Percentiles rank a stretch among this genome's conserved stretches.
Conservation (phyloP, 2,797 vertebrate species). For the Centropyge bicolor region DNA sequence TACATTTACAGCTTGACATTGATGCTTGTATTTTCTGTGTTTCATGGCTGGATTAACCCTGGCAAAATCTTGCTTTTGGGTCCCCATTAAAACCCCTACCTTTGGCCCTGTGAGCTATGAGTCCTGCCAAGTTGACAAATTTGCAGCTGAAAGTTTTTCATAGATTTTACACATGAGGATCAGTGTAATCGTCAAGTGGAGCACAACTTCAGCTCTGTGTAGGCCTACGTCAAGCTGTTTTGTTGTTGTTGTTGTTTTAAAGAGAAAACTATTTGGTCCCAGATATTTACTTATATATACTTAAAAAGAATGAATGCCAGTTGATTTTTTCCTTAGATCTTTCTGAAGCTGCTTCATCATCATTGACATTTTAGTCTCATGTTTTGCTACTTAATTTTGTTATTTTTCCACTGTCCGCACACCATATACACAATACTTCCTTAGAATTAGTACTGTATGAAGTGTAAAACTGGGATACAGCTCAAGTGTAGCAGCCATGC, state of each 20-base stretch:
- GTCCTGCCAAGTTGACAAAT: not conserved
- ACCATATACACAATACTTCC: not conserved
- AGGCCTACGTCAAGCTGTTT: too few species aligned
- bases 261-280: not conserved
- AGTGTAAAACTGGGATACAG: not conserved
- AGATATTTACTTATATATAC: too few species aligned
- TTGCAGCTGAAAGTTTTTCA: not conserved
- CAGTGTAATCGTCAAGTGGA: not conserved
- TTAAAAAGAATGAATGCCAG: too few species aligned
- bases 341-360: not conserved
- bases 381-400: not conserved
- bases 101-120: too few species aligned
- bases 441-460: not conserved
- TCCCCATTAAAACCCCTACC: not conserved
- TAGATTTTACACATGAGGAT: not conserved
- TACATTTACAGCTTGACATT: not conserved
- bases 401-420: not conserved
- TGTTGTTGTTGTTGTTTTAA: too few species aligned
- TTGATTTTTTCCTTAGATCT: not conserved
- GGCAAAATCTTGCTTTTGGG: not conserved
- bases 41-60: slow-evolving; percentile 6
- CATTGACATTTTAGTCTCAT: not conserved
- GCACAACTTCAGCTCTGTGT: too few species aligned
- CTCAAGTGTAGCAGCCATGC: not conserved
- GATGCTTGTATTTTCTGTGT: not conserved